These are phyloP conservation scores for Drosophila insularis DNA, from an alignment of 1,140 invertebrate genomes.

Conservation along the genomic window DNA sequence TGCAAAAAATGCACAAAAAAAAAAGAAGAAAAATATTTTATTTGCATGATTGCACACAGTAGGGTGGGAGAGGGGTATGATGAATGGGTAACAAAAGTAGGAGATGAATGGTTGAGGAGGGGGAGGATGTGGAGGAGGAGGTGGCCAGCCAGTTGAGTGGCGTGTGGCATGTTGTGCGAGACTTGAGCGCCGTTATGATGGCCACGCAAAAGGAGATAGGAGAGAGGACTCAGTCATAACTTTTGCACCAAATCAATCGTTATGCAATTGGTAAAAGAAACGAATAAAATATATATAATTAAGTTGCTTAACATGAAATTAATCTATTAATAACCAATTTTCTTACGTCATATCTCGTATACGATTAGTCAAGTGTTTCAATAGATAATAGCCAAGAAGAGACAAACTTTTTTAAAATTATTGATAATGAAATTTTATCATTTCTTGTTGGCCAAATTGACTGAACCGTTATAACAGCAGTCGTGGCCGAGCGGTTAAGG, in stretches of 20 bases:
- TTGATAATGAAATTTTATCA: background rate
- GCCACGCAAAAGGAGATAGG: background rate
- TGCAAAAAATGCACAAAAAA: slow-evolving; percentile 33
- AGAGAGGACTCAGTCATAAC: background rate
- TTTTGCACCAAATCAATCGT: background rate
- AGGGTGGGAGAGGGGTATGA: slow-evolving; percentile 7
- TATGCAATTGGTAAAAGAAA: background rate
- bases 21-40: slow-evolving; percentile 60
- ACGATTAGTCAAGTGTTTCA: background rate
- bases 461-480: slow-evolving; percentile 82
- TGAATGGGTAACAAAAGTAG: background rate
- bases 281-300: background rate
- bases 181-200: background rate
- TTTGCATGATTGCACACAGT: slow-evolving; percentile 74
- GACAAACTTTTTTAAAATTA: background rate
- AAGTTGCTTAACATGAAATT: background rate
- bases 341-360: background rate
- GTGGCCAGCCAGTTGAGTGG: slow-evolving; percentile 44
- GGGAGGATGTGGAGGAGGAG: background rate
- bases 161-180: slow-evolving; percentile 30
- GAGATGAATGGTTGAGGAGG: background rate
- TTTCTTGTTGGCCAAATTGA: background rate
- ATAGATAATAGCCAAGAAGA: background rate
- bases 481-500: slow-evolving; percentile 93
- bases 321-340: background rate